These are phyloP conservation scores for Argyrosomus japonicus DNA, from an alignment of 2,113 vertebrate genomes.

Conservation along the genomic window DNA sequence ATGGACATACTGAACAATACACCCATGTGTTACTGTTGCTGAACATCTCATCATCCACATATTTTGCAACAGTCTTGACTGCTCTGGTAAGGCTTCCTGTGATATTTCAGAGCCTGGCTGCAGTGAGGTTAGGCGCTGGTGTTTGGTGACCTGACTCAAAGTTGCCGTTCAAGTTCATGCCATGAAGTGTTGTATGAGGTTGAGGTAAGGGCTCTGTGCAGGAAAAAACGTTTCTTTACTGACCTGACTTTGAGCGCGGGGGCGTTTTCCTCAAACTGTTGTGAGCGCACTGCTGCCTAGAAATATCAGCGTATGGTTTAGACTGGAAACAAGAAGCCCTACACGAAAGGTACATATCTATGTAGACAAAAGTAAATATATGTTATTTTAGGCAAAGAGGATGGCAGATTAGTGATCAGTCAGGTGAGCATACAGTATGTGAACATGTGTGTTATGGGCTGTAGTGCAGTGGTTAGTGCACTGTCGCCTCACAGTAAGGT, in stretches of 20 bases:
- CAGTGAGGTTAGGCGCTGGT: neutral
- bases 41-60: neutral
- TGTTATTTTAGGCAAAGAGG: neutral
- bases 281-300: neutral
- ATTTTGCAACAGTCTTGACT: neutral
- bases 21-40: neutral
- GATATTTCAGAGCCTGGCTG: neutral
- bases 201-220: neutral
- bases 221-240: neutral
- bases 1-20: neutral
- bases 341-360: neutral
- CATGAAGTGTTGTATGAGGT: neutral
- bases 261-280: neutral
- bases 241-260: neutral
- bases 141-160: neutral
- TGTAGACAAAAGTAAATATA: neutral
- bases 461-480: too few relatives aligned
- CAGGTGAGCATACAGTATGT: neutral
- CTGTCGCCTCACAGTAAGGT: too few relatives aligned
- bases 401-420: neutral
- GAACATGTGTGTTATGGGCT: neutral
- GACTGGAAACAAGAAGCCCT: neutral
- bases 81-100: neutral
- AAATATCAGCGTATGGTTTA: neutral
- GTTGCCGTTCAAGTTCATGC: neutral